A percentile compares a stretch with the other conserved stretches of the same genome.
Conservation (phyloP, 1,140 invertebrate genomes). For the Temnothorax longispinosus region DNA sequence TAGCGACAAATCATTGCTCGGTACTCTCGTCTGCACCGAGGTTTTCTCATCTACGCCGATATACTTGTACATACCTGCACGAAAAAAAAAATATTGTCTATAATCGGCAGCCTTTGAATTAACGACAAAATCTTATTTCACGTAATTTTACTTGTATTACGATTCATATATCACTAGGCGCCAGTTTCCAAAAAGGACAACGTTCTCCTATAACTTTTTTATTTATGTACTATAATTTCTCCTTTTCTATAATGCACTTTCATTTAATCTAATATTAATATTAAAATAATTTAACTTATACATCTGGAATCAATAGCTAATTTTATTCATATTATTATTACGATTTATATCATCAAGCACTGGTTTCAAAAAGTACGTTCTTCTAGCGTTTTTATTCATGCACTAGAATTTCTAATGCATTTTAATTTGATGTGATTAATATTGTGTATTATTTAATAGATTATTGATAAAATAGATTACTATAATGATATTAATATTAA, state of each 20-base stretch:
- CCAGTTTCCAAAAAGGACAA: neutral
- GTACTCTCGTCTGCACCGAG: slow-evolving; percentile 74
- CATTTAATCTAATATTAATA: neutral
- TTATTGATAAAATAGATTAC: too few species aligned
- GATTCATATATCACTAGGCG: neutral
- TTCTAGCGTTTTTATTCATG: neutral
- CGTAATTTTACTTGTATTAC: neutral
- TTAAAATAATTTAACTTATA: neutral
- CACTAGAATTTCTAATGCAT: neutral
- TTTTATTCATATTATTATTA: neutral
- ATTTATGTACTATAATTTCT: neutral
- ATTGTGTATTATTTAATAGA: too few species aligned
- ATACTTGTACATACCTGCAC: slow-evolving; percentile 91
- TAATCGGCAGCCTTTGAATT: neutral
- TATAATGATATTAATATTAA: neutral
- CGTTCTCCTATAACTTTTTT: neutral
- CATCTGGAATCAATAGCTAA: neutral
- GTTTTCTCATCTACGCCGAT: slow-evolving; percentile 87
- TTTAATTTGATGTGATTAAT: neutral
- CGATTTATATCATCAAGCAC: neutral
- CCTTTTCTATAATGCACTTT: neutral
- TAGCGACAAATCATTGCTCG: slow-evolving; percentile 79
- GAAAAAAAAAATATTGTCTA: neutral
- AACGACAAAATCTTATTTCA: neutral
- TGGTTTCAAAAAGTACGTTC: neutral